phyloP scores from a whole-genome alignment of 92 coral and sea anemone species.

The Montipora capitata region DNA sequence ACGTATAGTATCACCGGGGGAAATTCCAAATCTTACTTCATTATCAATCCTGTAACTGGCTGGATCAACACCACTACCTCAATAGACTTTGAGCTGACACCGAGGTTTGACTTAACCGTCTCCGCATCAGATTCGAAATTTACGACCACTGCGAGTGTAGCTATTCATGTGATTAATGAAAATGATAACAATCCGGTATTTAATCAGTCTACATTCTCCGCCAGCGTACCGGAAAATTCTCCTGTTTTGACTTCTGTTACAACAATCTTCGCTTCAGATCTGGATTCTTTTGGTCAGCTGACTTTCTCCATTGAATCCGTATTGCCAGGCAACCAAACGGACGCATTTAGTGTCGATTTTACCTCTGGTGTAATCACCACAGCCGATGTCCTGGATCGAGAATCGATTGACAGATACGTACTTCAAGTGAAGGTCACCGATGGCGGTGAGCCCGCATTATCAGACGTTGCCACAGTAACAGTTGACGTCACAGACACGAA shows the following conservation, averaged over 20 bases:
- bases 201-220: slow-evolving; percentile 53
- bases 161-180: slow-evolving; percentile 70
- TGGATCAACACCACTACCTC: slow-evolving; percentile 61
- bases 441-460: slow-evolving; percentile 74
- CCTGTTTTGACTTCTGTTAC: slow-evolving; percentile 59
- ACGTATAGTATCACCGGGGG: slow-evolving; percentile 83
- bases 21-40: slow-evolving; percentile 71
- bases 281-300: slow-evolving; percentile 82
- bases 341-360: slow-evolving; percentile 80
- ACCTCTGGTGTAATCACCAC: slow-evolving; percentile 80
- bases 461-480: slow-evolving; percentile 60
- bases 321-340: slow-evolving; percentile 45
- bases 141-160: slow-evolving; percentile 49
- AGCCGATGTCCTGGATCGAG: slow-evolving; percentile 84
- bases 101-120: slow-evolving; percentile 62
- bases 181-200: slow-evolving; percentile 89
- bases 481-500: slow-evolving; percentile 75
- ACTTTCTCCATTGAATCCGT: slow-evolving; percentile 59
- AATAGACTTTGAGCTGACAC: slow-evolving; percentile 82
- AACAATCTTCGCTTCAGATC: slow-evolving; percentile 78
- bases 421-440: slow-evolving; percentile 77
- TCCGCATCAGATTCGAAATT: slow-evolving; percentile 79
- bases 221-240: slow-evolving; percentile 77
- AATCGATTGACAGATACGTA: slow-evolving; percentile 61
- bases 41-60: slow-evolving; percentile 77